These are phyloP conservation scores for Pardalotus punctatus DNA, from an alignment of 2,113 vertebrate genomes.

Conservation along the genomic window DNA sequence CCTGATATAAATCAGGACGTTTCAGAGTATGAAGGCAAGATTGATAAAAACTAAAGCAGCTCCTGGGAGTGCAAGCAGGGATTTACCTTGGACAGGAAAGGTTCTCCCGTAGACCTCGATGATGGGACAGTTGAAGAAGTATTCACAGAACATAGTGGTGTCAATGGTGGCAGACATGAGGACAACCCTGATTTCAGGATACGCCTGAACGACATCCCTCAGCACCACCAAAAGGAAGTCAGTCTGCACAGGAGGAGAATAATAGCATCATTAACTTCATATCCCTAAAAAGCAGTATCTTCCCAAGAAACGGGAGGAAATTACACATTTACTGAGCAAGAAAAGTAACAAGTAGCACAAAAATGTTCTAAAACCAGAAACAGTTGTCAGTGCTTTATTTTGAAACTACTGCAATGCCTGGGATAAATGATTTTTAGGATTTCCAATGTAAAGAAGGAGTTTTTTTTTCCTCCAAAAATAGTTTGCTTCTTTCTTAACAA, in stretches of 20 bases:
- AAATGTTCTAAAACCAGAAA: neutral
- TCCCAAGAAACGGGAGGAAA: neutral
- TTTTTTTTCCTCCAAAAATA: neutral
- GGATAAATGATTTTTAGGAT: neutral
- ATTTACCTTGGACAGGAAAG: slow-evolving; percentile 88
- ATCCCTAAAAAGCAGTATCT: neutral
- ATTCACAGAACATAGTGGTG: slow-evolving; percentile 95
- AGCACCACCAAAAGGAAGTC: slow-evolving; percentile 97
- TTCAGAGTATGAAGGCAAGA: neutral
- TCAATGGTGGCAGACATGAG: slow-evolving; percentile 99
- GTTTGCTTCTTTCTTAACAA: neutral
- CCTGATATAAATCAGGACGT: neutral
- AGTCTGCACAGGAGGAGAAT: slow-evolving; percentile 73
- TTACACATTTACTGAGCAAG: neutral
- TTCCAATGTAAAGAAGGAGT: neutral
- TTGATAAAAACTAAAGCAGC: neutral
- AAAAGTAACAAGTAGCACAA: neutral
- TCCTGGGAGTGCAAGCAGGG: neutral
- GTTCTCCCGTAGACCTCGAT: slow-evolving; percentile 94
- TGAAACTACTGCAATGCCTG: neutral
- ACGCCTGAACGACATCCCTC: slow-evolving; percentile 89
- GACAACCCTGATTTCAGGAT: slow-evolving; percentile 88
- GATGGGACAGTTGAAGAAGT: slow-evolving; percentile 91
- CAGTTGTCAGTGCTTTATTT: neutral
- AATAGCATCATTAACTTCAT: neutral